phyloP scores from a whole-genome alignment of 2,113 vertebrate species.

The Lampris megalopsis region DNA sequence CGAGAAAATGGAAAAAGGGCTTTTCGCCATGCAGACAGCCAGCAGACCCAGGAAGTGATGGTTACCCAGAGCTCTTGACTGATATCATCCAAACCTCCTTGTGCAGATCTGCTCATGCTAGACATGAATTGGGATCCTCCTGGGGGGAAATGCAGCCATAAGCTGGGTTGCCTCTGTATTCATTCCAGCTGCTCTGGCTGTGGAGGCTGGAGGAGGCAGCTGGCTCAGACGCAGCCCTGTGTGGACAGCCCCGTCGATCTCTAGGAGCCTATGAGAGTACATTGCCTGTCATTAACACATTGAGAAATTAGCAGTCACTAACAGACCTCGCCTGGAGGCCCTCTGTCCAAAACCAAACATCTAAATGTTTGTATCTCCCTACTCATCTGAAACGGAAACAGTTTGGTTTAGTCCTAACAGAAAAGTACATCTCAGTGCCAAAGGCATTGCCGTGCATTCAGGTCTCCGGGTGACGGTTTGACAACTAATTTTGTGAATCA shows the following conservation, averaged over 20 bases:
- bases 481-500: background rate
- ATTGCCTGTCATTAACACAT: conserved; percentile 35
- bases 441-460: conserved; percentile 10
- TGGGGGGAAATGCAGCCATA: conserved; percentile 59
- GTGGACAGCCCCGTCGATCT: conserved; percentile 17
- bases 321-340: conserved; percentile 12
- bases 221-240: conserved; percentile 66
- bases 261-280: conserved; percentile 13
- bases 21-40: conserved; percentile 27
- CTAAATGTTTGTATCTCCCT: conserved; percentile 66
- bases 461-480: background rate
- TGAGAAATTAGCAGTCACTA: conserved; percentile 11
- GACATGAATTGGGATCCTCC: conserved; percentile 6
- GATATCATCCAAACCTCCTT: conserved; percentile 80
- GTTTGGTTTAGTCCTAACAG: conserved; percentile 56
- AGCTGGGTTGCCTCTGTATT: conserved; percentile 65
- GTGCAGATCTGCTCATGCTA: conserved; percentile 31
- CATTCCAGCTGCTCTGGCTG: conserved; percentile 79
- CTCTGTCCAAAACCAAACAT: conserved; percentile 46
- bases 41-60: conserved; percentile 79
- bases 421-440: conserved; percentile 31
- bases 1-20: conserved; percentile 13
- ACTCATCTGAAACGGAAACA: conserved; percentile 67
- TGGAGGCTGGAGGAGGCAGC: conserved; percentile 69
- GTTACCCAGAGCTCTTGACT: conserved; percentile 80